Evolutionary conservation across 2,888 invertebrate species (phyloP), one percentile per base, ranked within the genome.

Genomic region (Epiperipatus broadwayi): DNA sequence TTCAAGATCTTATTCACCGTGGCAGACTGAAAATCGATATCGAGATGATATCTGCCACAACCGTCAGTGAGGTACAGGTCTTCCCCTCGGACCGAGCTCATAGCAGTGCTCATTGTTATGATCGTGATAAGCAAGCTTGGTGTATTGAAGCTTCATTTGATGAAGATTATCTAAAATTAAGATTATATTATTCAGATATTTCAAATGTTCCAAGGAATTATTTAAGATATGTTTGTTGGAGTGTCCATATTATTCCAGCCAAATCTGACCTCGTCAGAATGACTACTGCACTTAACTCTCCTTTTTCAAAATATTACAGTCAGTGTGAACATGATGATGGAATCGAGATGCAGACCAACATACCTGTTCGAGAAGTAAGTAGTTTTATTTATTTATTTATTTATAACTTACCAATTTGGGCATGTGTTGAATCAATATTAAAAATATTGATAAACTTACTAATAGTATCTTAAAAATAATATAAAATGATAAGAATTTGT

Each of bases 71-170:
- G 29, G 67, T 72, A 8, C 52, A 56, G 14, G 46, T 59, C 15
- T 47, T 49, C 14, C 53, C 53, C 3, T 40, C 55, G 14, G 47
- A 47, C 39, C 46, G 47, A n/a, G n/a, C n/a, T n/a, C n/a, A n/a
- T 7, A 12, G 41, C 45, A 12, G 43, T 22, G 50, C 55, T 0
- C 66, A 71, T 20, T 75, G 77, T 55, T 78, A 78, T 58, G 80
- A 80, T 57, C 64, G 76, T 7, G 79, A 80, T 58, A 78, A 78
- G 52, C 75, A 74, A 52, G 75, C 75, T 4, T 78, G 79, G 79
- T 67, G 73, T 37, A 64, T 80, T 41, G 71, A 78, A 47, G 73
- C 75, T 28, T 78, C 80, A 56, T 69, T 74, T 41, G 77, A 77
- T 51, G 75, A 76, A 5, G 76, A 78, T 48, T 71, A 71, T 16